Percentiles rank a stretch among this genome's conserved stretches.
Conservation (phyloP, 2,113 vertebrate genomes). For the Austrofundulus limnaeus region DNA sequence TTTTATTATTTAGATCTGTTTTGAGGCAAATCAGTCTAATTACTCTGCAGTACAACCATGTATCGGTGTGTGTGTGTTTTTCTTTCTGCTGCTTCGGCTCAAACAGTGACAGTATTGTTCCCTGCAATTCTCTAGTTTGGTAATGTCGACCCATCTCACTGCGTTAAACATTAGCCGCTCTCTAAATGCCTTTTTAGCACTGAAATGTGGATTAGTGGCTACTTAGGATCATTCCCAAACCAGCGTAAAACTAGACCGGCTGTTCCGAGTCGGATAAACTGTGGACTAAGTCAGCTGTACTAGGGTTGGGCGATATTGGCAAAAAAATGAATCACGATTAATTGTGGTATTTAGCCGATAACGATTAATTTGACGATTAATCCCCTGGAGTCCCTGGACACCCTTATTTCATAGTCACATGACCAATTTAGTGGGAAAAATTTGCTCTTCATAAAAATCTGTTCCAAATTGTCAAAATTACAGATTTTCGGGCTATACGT, state of each 20-base stretch:
- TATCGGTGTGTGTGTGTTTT: slow-evolving; percentile 4
- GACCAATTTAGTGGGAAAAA: too few species aligned
- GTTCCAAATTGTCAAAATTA: too few species aligned
- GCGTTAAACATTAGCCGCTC: slow-evolving; percentile 68
- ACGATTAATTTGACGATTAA: too few species aligned
- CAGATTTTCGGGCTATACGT: too few species aligned
- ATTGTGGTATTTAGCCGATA: too few species aligned
- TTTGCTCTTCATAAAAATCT: too few species aligned
- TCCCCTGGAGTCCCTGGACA: too few species aligned
- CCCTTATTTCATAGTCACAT: too few species aligned
- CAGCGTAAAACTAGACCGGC: slow-evolving; percentile 44
- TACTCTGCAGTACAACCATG: slow-evolving; percentile 3
- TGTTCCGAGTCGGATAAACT: slow-evolving; percentile 23
- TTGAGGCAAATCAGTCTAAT: slow-evolving; percentile 14
- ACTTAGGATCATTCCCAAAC: slow-evolving; percentile 33
- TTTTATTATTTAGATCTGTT: slow-evolving; percentile 23
- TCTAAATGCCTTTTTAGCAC: slow-evolving; percentile 44
- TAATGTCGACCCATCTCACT: slow-evolving; percentile 29
- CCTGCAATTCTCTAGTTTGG: slow-evolving; percentile 41
- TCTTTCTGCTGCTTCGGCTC: slow-evolving; percentile 26
- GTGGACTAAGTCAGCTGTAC: slow-evolving; percentile 29
- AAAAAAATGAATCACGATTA: too few species aligned
- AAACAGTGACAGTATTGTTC: slow-evolving; percentile 66
- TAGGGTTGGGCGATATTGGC: too few species aligned
- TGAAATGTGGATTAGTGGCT: slow-evolving; percentile 56